Evolutionary conservation across 2,113 vertebrate species (phyloP).

Genomic region (Ranitomeya variabilis): DNA sequence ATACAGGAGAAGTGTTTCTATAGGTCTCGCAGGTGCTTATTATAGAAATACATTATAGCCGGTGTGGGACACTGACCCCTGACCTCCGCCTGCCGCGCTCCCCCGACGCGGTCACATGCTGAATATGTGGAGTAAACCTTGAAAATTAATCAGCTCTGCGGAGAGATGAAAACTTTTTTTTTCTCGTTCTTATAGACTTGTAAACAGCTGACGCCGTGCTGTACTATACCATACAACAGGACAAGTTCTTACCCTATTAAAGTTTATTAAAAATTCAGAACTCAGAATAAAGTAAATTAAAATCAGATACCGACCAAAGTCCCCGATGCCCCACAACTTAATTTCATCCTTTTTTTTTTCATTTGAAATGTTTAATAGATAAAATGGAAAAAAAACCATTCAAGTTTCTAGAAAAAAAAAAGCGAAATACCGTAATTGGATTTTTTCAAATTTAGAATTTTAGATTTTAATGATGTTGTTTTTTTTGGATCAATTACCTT

Average conservation of each 20-base stretch:
- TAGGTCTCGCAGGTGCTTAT: constrained; percentile 49
- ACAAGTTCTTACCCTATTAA: background rate
- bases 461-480: too few relatives aligned
- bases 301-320: background rate
- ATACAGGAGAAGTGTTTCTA: background rate
- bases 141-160: constrained; percentile 37
- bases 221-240: background rate
- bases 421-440: too few relatives aligned
- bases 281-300: background rate
- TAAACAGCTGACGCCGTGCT: constrained; percentile 15
- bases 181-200: background rate
- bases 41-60: constrained; percentile 42
- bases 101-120: background rate
- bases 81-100: background rate
- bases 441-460: too few relatives aligned
- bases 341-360: background rate
- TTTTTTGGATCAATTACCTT: too few relatives aligned
- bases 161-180: constrained; percentile 4
- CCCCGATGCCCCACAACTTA: background rate
- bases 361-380: background rate
- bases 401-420: background rate
- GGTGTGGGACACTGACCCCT: constrained; percentile 24
- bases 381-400: background rate
- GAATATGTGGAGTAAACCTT: constrained; percentile 29
- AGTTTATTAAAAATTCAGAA: background rate